phyloP scores from a whole-genome alignment of 35 echinoderm and acorn worm species.

The Stichopus chloronotus region DNA sequence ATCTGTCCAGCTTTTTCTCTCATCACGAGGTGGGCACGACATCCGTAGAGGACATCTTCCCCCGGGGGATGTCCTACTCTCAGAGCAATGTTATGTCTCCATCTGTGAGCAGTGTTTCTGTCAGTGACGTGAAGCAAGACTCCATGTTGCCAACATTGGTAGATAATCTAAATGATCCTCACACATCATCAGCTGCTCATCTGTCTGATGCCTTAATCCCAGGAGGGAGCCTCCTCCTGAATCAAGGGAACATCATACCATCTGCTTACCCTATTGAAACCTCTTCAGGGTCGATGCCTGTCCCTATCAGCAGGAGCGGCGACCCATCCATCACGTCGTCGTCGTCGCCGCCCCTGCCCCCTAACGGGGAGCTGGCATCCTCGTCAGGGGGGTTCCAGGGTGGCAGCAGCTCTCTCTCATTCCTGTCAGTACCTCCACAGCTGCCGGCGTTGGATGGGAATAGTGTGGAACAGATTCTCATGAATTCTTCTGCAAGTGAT shows the following conservation, averaged over 20 bases:
- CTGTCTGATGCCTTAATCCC: not conserved
- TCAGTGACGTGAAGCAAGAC: not conserved
- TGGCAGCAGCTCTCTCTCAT: not conserved
- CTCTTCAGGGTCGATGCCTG: not conserved
- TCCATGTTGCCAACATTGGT: not conserved
- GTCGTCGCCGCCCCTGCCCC: not conserved
- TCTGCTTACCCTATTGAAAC: not conserved
- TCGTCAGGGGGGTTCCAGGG: not conserved
- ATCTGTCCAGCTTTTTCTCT: not conserved
- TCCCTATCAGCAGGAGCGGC: not conserved
- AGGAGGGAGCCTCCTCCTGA: not conserved
- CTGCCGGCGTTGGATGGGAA: slow-evolving; percentile 28
- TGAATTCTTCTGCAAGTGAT: not conserved
- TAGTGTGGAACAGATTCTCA: slow-evolving; percentile 42
- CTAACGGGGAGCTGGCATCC: not conserved
- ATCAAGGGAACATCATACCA: not conserved
- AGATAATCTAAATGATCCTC: not conserved
- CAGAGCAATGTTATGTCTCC: not conserved
- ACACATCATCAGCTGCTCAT: not conserved
- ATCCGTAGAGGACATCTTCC: not conserved
- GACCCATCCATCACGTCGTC: not conserved
- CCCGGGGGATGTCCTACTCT: not conserved
- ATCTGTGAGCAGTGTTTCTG: not conserved
- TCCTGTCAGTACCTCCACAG: slow-evolving; percentile 32
- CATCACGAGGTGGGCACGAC: not conserved